A percentile compares a stretch with the other conserved stretches of the same genome.
Evolutionary conservation across 2,888 invertebrate species (phyloP).

Genomic region (Chouioia cunea): DNA sequence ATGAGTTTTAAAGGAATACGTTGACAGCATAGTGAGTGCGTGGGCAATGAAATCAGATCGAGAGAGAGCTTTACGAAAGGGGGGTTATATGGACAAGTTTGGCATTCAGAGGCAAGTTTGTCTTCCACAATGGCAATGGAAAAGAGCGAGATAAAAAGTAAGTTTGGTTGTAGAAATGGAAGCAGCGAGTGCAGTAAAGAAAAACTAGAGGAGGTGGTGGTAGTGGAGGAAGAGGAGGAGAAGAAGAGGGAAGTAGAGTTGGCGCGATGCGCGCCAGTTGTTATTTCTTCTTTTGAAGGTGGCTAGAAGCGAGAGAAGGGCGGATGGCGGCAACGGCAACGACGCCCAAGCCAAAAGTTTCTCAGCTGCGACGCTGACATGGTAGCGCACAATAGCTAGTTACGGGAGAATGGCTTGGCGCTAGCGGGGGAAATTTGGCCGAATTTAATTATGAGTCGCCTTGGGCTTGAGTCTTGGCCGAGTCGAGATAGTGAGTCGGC

Average conservation of each 20-base stretch:
- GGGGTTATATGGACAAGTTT: too few relatives aligned
- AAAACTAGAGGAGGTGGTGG: neutral
- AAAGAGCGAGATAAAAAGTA: too few relatives aligned
- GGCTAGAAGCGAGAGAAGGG: neutral
- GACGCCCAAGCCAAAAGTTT: constrained; percentile 52
- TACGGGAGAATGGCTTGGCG: constrained; percentile 65
- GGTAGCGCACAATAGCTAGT: constrained; percentile 67
- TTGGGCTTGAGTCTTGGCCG: constrained; percentile 53
- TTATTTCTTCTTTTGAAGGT: constrained; percentile 39
- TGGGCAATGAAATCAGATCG: too few relatives aligned
- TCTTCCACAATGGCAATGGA: too few relatives aligned
- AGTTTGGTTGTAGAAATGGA: too few relatives aligned
- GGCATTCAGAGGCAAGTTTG: too few relatives aligned
- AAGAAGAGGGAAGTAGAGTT: neutral
- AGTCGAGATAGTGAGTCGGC: constrained; percentile 34
- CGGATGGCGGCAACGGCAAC: constrained; percentile 53
- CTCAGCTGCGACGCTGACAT: constrained; percentile 50
- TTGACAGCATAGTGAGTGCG: too few relatives aligned
- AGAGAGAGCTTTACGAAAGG: too few relatives aligned
- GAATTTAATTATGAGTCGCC: constrained; percentile 69
- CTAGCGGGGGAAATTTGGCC: constrained; percentile 66
- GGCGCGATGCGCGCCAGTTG: constrained; percentile 12
- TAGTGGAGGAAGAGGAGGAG: neutral
- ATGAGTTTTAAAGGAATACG: too few relatives aligned
- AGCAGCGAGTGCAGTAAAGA: neutral